A percentile compares a stretch with the other conserved stretches of the same genome.
Evolutionary conservation across 2,113 vertebrate genomes (phyloP).

Genomic region (Alexandromys fortis): DNA sequence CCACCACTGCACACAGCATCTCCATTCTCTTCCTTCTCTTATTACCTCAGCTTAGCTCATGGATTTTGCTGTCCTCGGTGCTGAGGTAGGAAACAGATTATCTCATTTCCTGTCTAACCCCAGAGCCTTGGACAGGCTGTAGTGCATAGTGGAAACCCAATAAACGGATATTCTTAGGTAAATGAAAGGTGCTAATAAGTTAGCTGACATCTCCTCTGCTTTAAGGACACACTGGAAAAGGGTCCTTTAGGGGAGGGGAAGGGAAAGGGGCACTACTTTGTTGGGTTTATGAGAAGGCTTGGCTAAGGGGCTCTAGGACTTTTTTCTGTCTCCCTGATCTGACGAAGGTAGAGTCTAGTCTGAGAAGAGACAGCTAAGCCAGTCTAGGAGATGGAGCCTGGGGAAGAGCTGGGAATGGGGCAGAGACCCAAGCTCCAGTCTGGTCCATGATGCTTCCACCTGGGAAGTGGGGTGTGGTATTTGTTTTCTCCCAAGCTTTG

Average conservation of each 20-base stretch:
- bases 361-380: not conserved
- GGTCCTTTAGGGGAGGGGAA: not conserved
- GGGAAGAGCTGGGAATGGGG: not conserved
- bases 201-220: not conserved
- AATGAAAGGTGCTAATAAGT: conserved; percentile 1
- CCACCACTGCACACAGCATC: rapidly evolving
- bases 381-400: too few relatives aligned
- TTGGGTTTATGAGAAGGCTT: not conserved
- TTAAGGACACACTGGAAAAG: not conserved
- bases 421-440: not conserved
- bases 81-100: not conserved
- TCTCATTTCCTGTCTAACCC: not conserved
- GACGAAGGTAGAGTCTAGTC: not conserved
- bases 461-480: not conserved
- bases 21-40: not conserved
- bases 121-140: not conserved
- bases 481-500: not conserved
- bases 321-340: too few relatives aligned
- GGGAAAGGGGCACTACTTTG: rapidly evolving
- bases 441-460: not conserved
- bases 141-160: not conserved
- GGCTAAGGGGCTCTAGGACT: too few relatives aligned
- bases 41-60: not conserved
- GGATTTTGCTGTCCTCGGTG: not conserved
- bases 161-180: not conserved